Evolutionary conservation across 53 echinoderm and acorn worm species (phyloP).

Genomic region (Stichopus horrens): DNA sequence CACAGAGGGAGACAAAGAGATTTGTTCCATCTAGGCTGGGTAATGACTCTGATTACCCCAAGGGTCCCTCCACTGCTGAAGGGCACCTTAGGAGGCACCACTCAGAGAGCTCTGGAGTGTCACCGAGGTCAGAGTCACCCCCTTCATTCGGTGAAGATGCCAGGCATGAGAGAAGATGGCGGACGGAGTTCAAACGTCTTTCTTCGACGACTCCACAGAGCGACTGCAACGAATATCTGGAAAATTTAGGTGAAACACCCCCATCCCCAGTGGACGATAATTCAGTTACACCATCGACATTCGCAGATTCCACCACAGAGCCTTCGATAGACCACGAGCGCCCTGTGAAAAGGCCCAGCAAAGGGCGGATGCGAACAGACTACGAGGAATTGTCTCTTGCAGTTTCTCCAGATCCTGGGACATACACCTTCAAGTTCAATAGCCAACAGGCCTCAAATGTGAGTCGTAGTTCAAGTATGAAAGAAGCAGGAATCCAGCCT

Average conservation of each 20-base stretch:
- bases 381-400: slow-evolving; percentile 81
- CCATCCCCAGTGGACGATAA: not conserved
- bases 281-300: not conserved
- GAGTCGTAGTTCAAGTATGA: slow-evolving; percentile 62
- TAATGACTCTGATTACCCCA: not conserved
- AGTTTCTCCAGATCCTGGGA: slow-evolving; percentile 63
- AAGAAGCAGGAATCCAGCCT: slow-evolving; percentile 40
- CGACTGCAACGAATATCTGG: slow-evolving; percentile 59
- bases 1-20: slow-evolving; percentile 77
- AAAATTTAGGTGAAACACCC: not conserved
- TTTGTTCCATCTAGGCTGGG: slow-evolving; percentile 48
- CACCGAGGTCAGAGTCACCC: not conserved
- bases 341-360: not conserved
- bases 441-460: slow-evolving; percentile 34
- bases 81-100: slow-evolving; percentile 18
- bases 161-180: slow-evolving; percentile 54
- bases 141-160: not conserved
- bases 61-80: slow-evolving; percentile 18
- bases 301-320: not conserved
- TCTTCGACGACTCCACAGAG: slow-evolving; percentile 52
- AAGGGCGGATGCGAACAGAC: not conserved
- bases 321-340: not conserved
- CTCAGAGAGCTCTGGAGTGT: slow-evolving; percentile 11
- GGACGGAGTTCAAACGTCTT: slow-evolving; percentile 59
- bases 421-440: not conserved